Percentiles rank a stretch among this genome's conserved stretches.
These are phyloP conservation scores for Ia io DNA, from an alignment of 2,113 vertebrate genomes.

Conservation along the genomic window DNA sequence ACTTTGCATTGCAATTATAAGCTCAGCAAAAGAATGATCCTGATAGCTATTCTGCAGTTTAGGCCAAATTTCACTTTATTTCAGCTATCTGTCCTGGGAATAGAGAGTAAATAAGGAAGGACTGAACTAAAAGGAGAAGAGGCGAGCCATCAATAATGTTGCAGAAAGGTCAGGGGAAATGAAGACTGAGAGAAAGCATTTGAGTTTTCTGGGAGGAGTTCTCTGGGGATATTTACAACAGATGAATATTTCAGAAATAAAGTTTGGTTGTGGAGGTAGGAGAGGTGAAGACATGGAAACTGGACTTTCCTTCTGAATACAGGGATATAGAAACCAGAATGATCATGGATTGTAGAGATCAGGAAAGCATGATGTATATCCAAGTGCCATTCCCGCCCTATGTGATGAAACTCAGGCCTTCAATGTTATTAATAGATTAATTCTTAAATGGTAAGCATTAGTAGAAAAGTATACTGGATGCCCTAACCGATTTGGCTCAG, in stretches of 20 bases:
- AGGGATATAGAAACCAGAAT: neutral
- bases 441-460: neutral
- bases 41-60: neutral
- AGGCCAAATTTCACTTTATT: neutral
- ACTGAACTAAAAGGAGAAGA: neutral
- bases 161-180: neutral
- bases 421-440: neutral
- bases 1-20: neutral
- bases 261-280: neutral
- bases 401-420: neutral
- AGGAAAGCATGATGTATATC: neutral
- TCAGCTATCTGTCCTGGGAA: neutral
- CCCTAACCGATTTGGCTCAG: no score
- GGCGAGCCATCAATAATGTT: neutral
- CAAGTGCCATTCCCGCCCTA: neutral
- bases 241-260: neutral
- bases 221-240: neutral
- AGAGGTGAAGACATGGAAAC: neutral
- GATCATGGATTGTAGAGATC: neutral
- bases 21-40: neutral
- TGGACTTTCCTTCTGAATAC: neutral
- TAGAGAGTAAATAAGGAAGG: neutral
- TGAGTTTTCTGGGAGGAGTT: neutral
- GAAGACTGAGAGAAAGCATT: neutral
- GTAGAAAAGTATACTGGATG: no score